Conservation (phyloP, 2,888 invertebrate species). For the Globia sparganii region DNA sequence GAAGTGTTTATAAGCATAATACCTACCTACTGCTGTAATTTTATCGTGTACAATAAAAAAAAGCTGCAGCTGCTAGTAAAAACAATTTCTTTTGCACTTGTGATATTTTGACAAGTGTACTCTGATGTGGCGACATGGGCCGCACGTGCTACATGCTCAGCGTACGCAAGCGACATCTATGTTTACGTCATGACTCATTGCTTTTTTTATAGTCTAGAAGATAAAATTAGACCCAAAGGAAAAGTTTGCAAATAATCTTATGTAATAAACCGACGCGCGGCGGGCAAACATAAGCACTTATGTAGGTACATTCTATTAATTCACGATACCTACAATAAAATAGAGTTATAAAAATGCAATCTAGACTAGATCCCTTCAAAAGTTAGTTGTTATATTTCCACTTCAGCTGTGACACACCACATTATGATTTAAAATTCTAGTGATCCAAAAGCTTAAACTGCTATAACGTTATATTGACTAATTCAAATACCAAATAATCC, state of each 20-base stretch:
- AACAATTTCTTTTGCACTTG: conserved; percentile 8
- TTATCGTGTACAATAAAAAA: conserved; percentile 1
- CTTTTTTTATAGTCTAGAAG: conserved; percentile 39
- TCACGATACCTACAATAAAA: neutral
- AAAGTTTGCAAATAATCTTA: conserved; percentile 38
- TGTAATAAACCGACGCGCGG: conserved; percentile 12
- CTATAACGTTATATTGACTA: no score
- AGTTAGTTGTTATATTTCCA: neutral
- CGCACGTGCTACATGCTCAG: conserved; percentile 17
- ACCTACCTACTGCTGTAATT: neutral
- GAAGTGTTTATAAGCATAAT: neutral
- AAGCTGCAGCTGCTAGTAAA: neutral
- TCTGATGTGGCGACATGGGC: conserved; percentile 11
- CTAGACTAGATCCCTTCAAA: neutral
- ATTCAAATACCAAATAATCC: no score
- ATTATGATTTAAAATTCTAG: no score
- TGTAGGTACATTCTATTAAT: neutral
- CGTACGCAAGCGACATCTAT: conserved; percentile 34
- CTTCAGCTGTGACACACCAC: neutral
- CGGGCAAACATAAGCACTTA: neutral
- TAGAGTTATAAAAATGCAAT: neutral
- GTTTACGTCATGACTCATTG: conserved; percentile 46
- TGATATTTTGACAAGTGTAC: conserved; percentile 36
- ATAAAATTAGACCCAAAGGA: conserved; percentile 32
- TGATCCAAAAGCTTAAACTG: no score